Base-by-base conservation (phyloP, 1,140 invertebrate genomes). In the Drosophila hydei region DNA sequence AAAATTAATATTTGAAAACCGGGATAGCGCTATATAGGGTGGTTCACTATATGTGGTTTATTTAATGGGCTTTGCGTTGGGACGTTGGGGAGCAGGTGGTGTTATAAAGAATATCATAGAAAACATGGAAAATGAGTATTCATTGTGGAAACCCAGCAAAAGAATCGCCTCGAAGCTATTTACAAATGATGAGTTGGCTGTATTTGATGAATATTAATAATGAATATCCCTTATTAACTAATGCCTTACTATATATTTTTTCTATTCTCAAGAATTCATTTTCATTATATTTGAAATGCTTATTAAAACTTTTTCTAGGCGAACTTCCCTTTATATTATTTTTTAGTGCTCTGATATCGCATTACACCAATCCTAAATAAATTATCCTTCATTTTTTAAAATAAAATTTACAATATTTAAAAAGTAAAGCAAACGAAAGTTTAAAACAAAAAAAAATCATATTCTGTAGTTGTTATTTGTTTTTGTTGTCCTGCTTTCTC, bases 401-500 rank as follows among this genome's bases (percentile, higher is more conserved):
- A 38, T 11, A 25, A 18, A 45, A 56, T 56, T 47, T 12, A 27
- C 12, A 43, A 30, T 38, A 58, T 33, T 51, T 11, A 23, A 55
- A 54, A 47, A 38, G 14, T 50, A 56, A 72, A 51, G 52, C 36
- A 59, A 67, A 72, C 19, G 8, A 6, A 47, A 72, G 54, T 52
- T 47, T 8, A 45, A 47, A 58, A 42, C 12, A 71, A 18, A 36
- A 18, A 36, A 40, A 33, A 51, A 25, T 7, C 4, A 45, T 38
- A 54, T 63, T 74, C 64, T 67, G 69, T 65, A 69, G 59, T 77
- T 21, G 43, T 45, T 14, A 4, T 16, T 40, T 42, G 30, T 47
- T 68, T 64, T 62, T 62, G 63, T 65, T 81, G 87, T 91, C 90
- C 90, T 91, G 90, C 90, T 91, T 91, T 91, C 90, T 91, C 90